phyloP scores from a whole-genome alignment of 2,797 vertebrate species.

The Benthosema pterotum region DNA sequence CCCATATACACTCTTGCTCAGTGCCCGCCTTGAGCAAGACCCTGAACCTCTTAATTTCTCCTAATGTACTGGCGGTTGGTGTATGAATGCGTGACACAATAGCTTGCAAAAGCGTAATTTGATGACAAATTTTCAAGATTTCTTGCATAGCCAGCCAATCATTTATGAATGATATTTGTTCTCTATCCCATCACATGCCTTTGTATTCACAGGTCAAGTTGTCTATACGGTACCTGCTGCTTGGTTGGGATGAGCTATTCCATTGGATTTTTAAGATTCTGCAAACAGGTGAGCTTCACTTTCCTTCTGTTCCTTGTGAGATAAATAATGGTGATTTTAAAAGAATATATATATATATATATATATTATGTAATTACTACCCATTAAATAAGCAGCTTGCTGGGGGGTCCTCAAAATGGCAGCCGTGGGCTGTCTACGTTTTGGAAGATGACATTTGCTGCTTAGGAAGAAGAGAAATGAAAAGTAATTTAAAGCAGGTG shows the following conservation, averaged over 20 bases:
- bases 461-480: constrained; percentile 40
- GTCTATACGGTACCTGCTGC: constrained; percentile 93
- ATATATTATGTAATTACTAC: constrained; percentile 28
- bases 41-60: too few relatives aligned
- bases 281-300: constrained; percentile 90
- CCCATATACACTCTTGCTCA: too few relatives aligned
- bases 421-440: constrained; percentile 54
- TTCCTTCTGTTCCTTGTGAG: constrained; percentile 22
- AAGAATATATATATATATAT: too few relatives aligned
- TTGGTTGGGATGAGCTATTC: constrained; percentile 91
- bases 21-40: too few relatives aligned
- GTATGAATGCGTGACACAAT: too few relatives aligned
- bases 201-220: constrained; percentile 85
- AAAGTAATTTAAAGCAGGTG: constrained; percentile 64
- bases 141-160: neutral
- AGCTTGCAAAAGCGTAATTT: too few relatives aligned
- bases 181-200: constrained; percentile 2
- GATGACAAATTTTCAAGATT: too few relatives aligned
- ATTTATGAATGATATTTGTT: constrained; percentile 1
- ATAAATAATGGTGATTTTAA: too few relatives aligned
- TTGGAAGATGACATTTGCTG: constrained; percentile 48
- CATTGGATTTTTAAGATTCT: constrained; percentile 96
- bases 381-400: constrained; percentile 18
- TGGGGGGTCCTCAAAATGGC: constrained; percentile 52
- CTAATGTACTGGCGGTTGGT: too few relatives aligned